phyloP scores from a whole-genome alignment of 2,888 invertebrate species.

The Temnothorax ravouxi region DNA sequence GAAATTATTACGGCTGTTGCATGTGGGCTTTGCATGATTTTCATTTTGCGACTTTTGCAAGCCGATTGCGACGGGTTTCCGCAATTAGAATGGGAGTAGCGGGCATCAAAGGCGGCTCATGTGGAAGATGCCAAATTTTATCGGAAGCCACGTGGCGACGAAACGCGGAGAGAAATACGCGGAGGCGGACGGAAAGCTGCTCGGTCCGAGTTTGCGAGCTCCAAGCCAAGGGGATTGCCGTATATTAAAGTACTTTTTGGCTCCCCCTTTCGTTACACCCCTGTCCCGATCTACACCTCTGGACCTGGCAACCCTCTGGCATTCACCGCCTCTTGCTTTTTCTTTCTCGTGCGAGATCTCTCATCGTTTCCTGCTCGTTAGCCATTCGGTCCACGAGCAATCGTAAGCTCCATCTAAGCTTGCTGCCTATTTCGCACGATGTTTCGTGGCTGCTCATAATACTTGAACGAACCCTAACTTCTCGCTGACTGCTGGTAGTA shows the following conservation, averaged over 20 bases:
- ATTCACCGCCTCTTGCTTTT: slow-evolving; percentile 67
- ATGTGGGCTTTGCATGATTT: slow-evolving; percentile 61
- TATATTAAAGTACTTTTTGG: slow-evolving; percentile 85
- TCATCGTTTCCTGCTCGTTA: slow-evolving; percentile 68
- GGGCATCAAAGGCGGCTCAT: slow-evolving; percentile 78
- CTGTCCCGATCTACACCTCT: slow-evolving; percentile 69
- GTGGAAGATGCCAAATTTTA: slow-evolving; percentile 83
- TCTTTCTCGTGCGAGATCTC: slow-evolving; percentile 68
- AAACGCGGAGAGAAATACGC: slow-evolving; percentile 63
- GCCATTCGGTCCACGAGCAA: slow-evolving; percentile 74
- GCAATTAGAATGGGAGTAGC: slow-evolving; percentile 77
- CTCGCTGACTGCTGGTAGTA: slow-evolving; percentile 22
- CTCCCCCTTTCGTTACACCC: slow-evolving; percentile 73
- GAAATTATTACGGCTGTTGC: neutral
- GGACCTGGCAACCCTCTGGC: slow-evolving; percentile 62
- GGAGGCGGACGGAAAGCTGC: slow-evolving; percentile 59
- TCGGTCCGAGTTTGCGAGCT: slow-evolving; percentile 82
- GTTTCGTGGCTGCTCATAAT: slow-evolving; percentile 57
- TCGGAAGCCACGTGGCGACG: slow-evolving; percentile 81
- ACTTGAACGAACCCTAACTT: slow-evolving; percentile 37
- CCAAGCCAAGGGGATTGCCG: slow-evolving; percentile 83
- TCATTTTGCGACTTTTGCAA: slow-evolving; percentile 59
- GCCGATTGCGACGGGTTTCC: slow-evolving; percentile 72
- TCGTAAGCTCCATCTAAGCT: slow-evolving; percentile 72
- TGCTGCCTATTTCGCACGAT: slow-evolving; percentile 72